Evolutionary conservation across 2,888 invertebrate genomes (phyloP).

Genomic region (Hypena proboscidalis): DNA sequence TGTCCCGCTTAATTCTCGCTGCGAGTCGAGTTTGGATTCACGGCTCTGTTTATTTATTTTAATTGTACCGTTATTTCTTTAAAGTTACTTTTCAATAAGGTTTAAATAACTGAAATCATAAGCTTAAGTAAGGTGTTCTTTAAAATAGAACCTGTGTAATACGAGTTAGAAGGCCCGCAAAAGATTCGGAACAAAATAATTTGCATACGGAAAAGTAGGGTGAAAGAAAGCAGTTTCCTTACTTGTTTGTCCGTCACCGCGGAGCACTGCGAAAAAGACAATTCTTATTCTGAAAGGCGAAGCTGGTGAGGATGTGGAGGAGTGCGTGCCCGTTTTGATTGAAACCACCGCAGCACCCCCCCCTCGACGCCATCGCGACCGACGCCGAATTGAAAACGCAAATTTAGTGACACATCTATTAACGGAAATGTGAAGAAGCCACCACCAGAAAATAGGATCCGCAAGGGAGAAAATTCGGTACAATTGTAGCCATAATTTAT

Average conservation of each 20-base stretch:
- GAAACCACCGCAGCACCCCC: slow-evolving; percentile 66
- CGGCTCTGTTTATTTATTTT: slow-evolving; percentile 8
- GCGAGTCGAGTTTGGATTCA: slow-evolving; percentile 35
- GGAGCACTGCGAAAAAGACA: slow-evolving; percentile 81
- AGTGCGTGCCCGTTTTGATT: slow-evolving; percentile 83
- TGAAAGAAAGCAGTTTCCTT: slow-evolving; percentile 56
- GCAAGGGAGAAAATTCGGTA: slow-evolving; percentile 44
- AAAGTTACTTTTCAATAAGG: no score
- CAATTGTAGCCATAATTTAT: slow-evolving; percentile 49
- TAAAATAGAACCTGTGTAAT: no score
- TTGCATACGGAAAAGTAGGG: slow-evolving; percentile 10
- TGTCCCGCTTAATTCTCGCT: slow-evolving; percentile 45
- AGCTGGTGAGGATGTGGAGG: slow-evolving; percentile 79
- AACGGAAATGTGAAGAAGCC: slow-evolving; percentile 71
- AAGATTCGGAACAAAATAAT: slow-evolving; percentile 1
- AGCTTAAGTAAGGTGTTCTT: no score
- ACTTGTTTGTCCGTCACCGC: slow-evolving; percentile 56
- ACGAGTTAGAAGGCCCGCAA: no score
- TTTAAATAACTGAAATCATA: no score
- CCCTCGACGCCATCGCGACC: slow-evolving; percentile 50
- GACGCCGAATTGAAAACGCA: slow-evolving; percentile 80
- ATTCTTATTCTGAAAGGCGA: slow-evolving; percentile 84
- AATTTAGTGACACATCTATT: slow-evolving; percentile 83
- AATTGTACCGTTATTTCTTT: neutral
- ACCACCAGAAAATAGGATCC: slow-evolving; percentile 67